phyloP scores from a whole-genome alignment of 2,113 vertebrate species.

The Hippopotamus amphibius region DNA sequence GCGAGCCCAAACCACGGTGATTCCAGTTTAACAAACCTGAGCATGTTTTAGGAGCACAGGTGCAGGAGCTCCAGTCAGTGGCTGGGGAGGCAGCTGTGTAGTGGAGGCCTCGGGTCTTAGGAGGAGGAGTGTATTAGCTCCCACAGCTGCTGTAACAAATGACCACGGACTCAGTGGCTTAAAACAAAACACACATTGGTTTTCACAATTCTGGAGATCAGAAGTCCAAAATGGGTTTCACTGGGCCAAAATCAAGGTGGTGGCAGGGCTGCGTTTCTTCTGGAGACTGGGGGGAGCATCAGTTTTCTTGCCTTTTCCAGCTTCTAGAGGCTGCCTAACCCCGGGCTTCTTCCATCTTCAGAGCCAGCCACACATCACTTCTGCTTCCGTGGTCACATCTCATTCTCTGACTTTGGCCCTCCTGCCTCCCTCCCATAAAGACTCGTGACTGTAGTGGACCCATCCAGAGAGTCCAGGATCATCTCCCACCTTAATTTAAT shows the following conservation, averaged over 20 bases:
- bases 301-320: background rate
- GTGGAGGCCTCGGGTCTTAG: background rate
- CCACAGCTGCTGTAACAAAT: background rate
- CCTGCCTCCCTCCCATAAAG: background rate
- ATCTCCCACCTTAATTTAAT: background rate
- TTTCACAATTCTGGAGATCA: background rate
- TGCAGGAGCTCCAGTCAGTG: background rate
- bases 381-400: background rate
- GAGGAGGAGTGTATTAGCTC: too few relatives aligned
- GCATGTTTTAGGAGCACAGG: background rate
- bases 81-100: background rate
- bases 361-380: background rate
- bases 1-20: background rate
- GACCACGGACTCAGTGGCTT: background rate
- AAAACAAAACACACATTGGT: background rate
- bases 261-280: background rate
- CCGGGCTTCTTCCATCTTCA: background rate
- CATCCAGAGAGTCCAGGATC: background rate
- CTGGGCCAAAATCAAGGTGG: background rate
- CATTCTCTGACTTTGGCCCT: background rate
- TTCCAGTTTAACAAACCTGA: background rate
- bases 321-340: background rate
- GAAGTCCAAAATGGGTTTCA: background rate
- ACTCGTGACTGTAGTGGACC: too few relatives aligned
- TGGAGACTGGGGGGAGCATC: background rate